Conservation (phyloP, 1,140 invertebrate genomes). For the honey bee (Apis mellifera) region Amel_HAv3.1 CM009931.2:22128501-22129000, state of each 20-base stretch:
- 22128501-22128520: slow-evolving; percentile 24
- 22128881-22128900: slow-evolving; percentile 16
- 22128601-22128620: slow-evolving; percentile 8
- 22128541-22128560: slow-evolving; percentile 19
- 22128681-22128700: slow-evolving; percentile 9
- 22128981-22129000: slow-evolving; percentile 47
- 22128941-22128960: slow-evolving; percentile 54
- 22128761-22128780: too few species aligned
- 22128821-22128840: too few species aligned
- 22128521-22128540: slow-evolving; percentile 40
- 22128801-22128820: too few species aligned
- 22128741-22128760: too few species aligned
- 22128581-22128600: slow-evolving; percentile 9
- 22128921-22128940: slow-evolving; percentile 39
- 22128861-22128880: too few species aligned
- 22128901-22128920: background rate
- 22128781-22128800: too few species aligned
- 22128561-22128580: slow-evolving; percentile 33
- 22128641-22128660: slow-evolving; percentile 25
- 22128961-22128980: slow-evolving; percentile 59
- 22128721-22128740: slow-evolving; percentile 9
- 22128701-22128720: background rate
- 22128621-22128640: slow-evolving; percentile 29
- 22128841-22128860: too few species aligned
- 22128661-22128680: slow-evolving; percentile 42